Conservation (phyloP, 1,140 invertebrate species). For the Lineus longissimus region DNA sequence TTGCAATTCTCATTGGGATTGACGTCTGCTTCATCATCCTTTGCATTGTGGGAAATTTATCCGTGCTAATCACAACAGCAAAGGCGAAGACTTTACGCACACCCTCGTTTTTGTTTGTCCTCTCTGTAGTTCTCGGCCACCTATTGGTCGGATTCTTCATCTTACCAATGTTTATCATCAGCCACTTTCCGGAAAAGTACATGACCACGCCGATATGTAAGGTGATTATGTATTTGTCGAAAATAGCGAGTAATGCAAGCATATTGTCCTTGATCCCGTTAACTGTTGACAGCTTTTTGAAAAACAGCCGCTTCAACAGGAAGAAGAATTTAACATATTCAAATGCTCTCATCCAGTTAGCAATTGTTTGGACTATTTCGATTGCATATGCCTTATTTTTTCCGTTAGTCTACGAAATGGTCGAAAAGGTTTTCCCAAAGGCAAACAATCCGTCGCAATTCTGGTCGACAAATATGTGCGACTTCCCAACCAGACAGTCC, state of each 20-base stretch:
- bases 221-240: not conserved
- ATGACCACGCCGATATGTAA: not conserved
- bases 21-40: not conserved
- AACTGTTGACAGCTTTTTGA: not conserved
- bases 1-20: not conserved
- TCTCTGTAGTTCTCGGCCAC: not conserved
- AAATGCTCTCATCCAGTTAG: not conserved
- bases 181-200: slow-evolving; percentile 1
- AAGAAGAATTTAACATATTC: not conserved
- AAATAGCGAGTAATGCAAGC: not conserved
- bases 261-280: not conserved
- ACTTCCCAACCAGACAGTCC: not conserved
- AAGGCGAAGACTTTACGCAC: not conserved
- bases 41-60: not conserved
- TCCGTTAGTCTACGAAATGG: not conserved
- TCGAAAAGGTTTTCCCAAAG: not conserved
- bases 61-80: not conserved
- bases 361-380: not conserved
- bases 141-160: not conserved
- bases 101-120: not conserved
- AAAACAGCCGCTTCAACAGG: not conserved
- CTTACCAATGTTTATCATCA: slow-evolving; percentile 3
- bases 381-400: not conserved
- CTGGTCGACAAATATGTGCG: not conserved
- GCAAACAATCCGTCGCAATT: not conserved